Percentiles rank a stretch among this genome's conserved stretches.
Conservation (phyloP, 2,888 invertebrate genomes). For the Chrysina gloriosa region DNA sequence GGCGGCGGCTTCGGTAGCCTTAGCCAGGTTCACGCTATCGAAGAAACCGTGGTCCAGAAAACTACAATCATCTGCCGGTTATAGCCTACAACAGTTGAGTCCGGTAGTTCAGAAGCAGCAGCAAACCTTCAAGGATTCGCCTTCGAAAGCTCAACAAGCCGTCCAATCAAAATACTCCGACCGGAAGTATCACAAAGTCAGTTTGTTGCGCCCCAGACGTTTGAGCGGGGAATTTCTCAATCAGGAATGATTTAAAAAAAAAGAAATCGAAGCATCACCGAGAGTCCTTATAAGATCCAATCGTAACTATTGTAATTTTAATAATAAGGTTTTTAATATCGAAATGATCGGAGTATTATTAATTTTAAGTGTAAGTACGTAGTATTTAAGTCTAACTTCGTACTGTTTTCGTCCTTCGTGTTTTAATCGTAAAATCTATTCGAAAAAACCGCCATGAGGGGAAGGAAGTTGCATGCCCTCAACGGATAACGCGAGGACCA, state of each 20-base stretch:
- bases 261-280: no score
- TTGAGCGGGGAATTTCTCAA: conserved; percentile 33
- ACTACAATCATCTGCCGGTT: conserved; percentile 65
- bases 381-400: not conserved
- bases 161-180: conserved; percentile 69
- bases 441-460: not conserved
- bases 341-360: no score
- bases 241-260: conserved; percentile 14
- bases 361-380: no score
- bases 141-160: conserved; percentile 67
- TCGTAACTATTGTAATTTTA: no score
- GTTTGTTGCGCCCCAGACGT: conserved; percentile 53
- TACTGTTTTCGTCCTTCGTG: not conserved
- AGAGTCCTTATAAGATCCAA: no score
- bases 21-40: conserved; percentile 60
- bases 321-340: no score
- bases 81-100: conserved; percentile 66
- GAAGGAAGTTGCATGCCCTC: no score
- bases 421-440: conserved; percentile 1
- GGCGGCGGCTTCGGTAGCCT: conserved; percentile 59
- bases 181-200: conserved; percentile 55
- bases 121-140: conserved; percentile 65
- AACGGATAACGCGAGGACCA: no score
- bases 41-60: conserved; percentile 63
- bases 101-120: conserved; percentile 67